Base-by-base conservation (phyloP, 2,888 invertebrate species). In the Eristalis pertinax region DNA sequence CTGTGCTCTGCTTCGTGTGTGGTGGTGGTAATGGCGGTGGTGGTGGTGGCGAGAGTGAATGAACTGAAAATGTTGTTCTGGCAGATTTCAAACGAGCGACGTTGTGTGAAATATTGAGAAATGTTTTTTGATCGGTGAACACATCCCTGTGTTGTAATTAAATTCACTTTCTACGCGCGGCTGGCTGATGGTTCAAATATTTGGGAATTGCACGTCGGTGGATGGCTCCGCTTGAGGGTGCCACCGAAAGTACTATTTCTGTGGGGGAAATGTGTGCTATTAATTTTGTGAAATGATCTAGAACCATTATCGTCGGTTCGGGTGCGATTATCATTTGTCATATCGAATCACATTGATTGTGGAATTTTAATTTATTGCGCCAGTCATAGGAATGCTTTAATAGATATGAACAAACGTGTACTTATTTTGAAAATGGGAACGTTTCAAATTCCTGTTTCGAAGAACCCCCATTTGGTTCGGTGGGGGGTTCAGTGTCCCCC, bases 11-110 rank as follows among this genome's bases (percentile, higher is more conserved):
- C 19, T 75, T 22, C 22, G 56, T 81, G 64, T 80, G 75, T 70
- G 43, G 60, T 72, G 60, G 75, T 70, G 43, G 43, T 70, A n/a
- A n/a, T n/a, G n/a, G n/a, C n/a, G n/a, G n/a, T n/a, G n/a, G 75
- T 70, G 43, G 60, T 72, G 62, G 74, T 74, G 58, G 24, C 26
- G 35, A 43, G 58, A 64, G 74, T 69, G 74, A 81, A 73, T 80
- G 80, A 80, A 73, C 79, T 65, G 58, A 68, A 38, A 75, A 81
- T 81, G 63, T 81, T 56, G 74, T 64, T 63, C 68, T 75, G 81
- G 80, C 56, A 74, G 68, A 81, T 64, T 74, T 69, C 60, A 43
- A 80, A 67, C 26, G 43, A 68, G 26, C 62, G 35, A 35, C 56
- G 35, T 58, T 38, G 64, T 63, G 50, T 73, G 74, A 67, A 67